Evolutionary conservation across 2,113 vertebrate species (phyloP).

Genomic region (Poecilia latipinna): DNA sequence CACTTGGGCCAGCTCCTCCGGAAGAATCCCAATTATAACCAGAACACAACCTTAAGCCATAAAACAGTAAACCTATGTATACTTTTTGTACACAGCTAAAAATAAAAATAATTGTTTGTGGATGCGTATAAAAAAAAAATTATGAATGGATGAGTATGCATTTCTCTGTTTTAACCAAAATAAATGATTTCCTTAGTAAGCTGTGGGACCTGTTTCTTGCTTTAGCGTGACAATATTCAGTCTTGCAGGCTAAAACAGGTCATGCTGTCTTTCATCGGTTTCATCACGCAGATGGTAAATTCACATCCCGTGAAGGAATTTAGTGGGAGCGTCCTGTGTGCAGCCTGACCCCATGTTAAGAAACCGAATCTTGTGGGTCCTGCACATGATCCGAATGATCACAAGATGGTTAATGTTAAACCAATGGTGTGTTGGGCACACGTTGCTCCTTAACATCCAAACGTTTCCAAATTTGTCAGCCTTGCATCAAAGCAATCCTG

Average conservation of each 20-base stretch:
- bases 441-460: background rate
- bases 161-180: background rate
- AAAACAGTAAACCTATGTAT: too few relatives aligned
- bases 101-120: too few relatives aligned
- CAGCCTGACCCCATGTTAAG: constrained; percentile 37
- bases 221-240: background rate
- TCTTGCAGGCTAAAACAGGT: background rate
- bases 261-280: background rate
- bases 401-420: constrained; percentile 10
- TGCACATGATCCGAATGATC: constrained; percentile 52
- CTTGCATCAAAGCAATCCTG: background rate
- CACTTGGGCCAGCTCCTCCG: too few relatives aligned
- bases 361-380: constrained; percentile 25
- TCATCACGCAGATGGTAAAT: background rate
- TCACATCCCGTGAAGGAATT: constrained; percentile 22
- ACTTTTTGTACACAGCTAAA: too few relatives aligned
- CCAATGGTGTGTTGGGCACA: background rate
- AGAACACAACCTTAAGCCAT: too few relatives aligned
- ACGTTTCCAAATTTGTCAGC: background rate
- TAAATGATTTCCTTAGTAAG: background rate
- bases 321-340: constrained; percentile 12
- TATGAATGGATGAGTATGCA: background rate
- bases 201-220: background rate
- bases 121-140: background rate
- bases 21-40: too few relatives aligned